Conservation (phyloP, 2,797 vertebrate genomes). For the Schizopygopsis malacanthus region DNA sequence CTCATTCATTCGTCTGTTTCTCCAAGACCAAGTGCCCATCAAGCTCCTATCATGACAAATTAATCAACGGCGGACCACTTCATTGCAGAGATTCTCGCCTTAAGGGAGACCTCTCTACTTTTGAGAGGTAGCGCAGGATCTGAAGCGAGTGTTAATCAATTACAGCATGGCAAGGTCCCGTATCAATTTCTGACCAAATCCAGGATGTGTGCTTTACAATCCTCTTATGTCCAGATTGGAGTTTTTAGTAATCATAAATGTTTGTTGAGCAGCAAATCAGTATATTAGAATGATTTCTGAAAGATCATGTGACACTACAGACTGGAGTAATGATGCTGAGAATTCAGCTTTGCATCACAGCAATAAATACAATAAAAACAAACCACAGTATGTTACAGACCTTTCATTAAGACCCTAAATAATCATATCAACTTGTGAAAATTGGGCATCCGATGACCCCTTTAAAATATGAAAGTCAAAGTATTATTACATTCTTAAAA, state of each 20-base stretch:
- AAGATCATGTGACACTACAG: neutral
- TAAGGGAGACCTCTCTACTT: constrained; percentile 46
- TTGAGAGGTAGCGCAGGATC: constrained; percentile 15
- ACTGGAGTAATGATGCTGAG: neutral
- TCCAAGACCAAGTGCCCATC: constrained; percentile 49
- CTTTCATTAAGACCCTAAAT: too few species aligned
- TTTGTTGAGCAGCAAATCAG: neutral
- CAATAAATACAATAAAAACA: too few species aligned
- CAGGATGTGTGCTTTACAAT: constrained; percentile 31
- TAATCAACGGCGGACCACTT: constrained; percentile 53
- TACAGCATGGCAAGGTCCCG: constrained; percentile 40
- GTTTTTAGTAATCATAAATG: neutral
- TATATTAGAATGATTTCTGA: constrained; percentile 1
- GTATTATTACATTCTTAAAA: neutral
- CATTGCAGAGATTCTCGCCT: constrained; percentile 28
- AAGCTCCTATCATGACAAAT: constrained; percentile 60
- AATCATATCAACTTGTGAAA: too few species aligned
- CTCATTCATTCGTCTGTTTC: constrained; percentile 54
- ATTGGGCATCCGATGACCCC: too few species aligned
- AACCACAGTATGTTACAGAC: too few species aligned
- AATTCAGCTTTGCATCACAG: too few species aligned
- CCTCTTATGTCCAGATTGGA: constrained; percentile 47
- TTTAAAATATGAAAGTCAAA: neutral
- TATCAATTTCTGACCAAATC: constrained; percentile 54
- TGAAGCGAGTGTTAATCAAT: constrained; percentile 55